Base-by-base conservation (phyloP, 2,888 invertebrate species). In the Spilarctia lutea region DNA sequence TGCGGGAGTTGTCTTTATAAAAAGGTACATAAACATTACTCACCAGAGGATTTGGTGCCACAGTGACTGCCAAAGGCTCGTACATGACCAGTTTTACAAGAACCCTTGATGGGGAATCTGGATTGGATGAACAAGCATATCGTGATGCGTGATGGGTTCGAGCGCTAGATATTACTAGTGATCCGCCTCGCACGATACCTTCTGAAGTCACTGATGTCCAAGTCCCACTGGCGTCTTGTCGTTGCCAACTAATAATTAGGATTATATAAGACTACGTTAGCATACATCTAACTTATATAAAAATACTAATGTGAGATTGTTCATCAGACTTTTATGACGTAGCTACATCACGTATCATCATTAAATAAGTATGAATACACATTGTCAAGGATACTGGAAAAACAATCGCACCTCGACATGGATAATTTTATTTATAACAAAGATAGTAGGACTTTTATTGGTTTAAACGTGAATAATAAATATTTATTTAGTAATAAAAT, bases 111-210 rank as follows among this genome's bases (percentile, higher is more conserved):
- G 97, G 96, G 65, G 97, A 96, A 70, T 97, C 96, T 81, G 97
- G 97, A 77, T 96, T 97, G 16, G 97, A 96, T n/a, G 97, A 96
- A 89, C 98, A 98, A 56, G 97, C 96, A 92, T 98, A 98, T 81
- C 97, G 92, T 0, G 97, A 97, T 1, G 97, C 96, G 86, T 98
- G 97, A 79, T 96, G 96, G 3, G 96, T 93, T 73, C 96, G 96
- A 63, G 96, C 96, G 72, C 96, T 96, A 24, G 96, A 95, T 72
- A 98, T 81, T 13, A 96, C 86, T 3, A 96, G 87, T 0, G 94
- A 90, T 0, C 93, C 93, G 0, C 91, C 92, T 0, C 93, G 89
- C 0, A 94, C 92, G 0, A 90, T 89, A 2, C 93, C 94, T 73
- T 95, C 95, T 7, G 88, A 89, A 1, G 93, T 83, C 3, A 90